Base-by-base conservation (phyloP, 2,797 vertebrate species). In the Rallus crepitans region DNA sequence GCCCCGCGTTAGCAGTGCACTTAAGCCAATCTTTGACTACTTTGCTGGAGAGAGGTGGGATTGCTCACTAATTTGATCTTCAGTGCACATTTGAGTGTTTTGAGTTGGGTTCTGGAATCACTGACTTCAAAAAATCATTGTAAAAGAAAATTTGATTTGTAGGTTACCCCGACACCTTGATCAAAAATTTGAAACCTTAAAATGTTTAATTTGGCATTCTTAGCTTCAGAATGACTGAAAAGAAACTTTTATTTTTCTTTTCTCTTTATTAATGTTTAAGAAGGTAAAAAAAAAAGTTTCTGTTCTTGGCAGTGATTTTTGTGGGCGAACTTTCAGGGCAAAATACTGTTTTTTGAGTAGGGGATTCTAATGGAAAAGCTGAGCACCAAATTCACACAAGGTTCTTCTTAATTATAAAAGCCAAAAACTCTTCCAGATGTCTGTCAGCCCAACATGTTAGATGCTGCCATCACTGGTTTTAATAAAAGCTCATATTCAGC, bases 381-480 rank as follows among this genome's bases (percentile, higher is more conserved):
- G 88, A 96, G 68, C 68, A 93, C 82, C 82, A 90, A 93, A 97
- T 96, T 94, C 83, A 94, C 92, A 92, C 93, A 92, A 89, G 83
- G 59, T 83, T 56, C 59, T 95, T 96, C 92, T 95, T 92, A 89
- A 94, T 97, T 95, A 52, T 47, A 78, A 84, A 95, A 94, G 19
- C 85, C 89, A 89, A 95, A 95, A 96, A 72, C 87, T 96, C 81
- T 95, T 94, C 87, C 89, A 94, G 93, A 96, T 97, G 92, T 95
- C 87, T 86, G 85, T 96, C 88, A 86, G 72, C 75, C 76, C 70
- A 83, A 53, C 56, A 60, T 91, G 55, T 80, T 95, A 69, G 63
- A 94, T 95, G 82, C 86, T 95, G 87, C 96, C 75, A 86, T 96
- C 55, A 11, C 94, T 96, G 95, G 83, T 94, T 94, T 95, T 94